Evolutionary conservation across 2,888 invertebrate species (phyloP).

Genomic region (Thalpophila matura): DNA sequence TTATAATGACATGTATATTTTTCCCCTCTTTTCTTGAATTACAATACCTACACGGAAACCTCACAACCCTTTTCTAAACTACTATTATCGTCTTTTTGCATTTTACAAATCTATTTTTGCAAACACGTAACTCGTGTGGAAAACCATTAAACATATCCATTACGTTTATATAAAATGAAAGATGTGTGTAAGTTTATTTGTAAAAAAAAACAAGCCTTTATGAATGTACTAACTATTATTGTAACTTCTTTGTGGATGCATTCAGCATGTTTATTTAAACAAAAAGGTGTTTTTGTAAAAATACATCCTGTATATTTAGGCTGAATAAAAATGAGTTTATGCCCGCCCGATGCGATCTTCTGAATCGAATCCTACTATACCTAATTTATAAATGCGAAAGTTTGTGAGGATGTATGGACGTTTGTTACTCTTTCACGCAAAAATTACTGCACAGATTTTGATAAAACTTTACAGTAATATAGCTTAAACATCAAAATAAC

Average conservation of each 20-base stretch:
- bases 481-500: too few species aligned
- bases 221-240: neutral
- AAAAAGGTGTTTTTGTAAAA: too few species aligned
- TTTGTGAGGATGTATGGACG: too few species aligned
- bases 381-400: too few species aligned
- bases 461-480: too few species aligned
- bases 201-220: constrained; percentile 6
- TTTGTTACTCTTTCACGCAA: too few species aligned
- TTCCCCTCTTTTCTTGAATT: neutral
- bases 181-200: neutral
- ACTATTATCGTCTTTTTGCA: neutral
- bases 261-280: neutral
- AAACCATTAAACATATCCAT: constrained; percentile 20
- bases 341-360: too few species aligned
- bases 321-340: too few species aligned
- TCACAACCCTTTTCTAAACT: constrained; percentile 2
- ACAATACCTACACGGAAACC: constrained; percentile 18
- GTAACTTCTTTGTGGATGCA: neutral
- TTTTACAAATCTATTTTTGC: constrained; percentile 2
- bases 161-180: constrained; percentile 1
- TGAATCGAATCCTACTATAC: too few species aligned
- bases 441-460: too few species aligned
- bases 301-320: neutral
- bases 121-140: neutral
- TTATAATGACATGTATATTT: neutral